phyloP scores from a whole-genome alignment of 2,888 invertebrate genomes.

The Leptarthrus brevirostris region DNA sequence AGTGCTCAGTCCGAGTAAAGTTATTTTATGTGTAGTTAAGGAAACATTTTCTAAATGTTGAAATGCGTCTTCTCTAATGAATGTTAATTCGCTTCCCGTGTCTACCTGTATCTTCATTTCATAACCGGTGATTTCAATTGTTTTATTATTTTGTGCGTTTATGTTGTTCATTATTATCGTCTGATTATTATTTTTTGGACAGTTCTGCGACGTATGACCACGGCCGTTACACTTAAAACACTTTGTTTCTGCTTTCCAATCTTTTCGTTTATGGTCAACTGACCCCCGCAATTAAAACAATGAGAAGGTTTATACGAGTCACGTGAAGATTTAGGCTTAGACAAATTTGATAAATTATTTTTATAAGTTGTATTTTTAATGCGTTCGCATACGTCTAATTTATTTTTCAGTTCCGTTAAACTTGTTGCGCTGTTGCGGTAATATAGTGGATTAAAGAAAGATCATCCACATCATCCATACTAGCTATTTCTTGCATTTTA shows the following conservation, averaged over 20 bases:
- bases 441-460: too few species aligned
- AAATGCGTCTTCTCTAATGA: not conserved
- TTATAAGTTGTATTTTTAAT: too few species aligned
- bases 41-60: not conserved
- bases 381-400: too few species aligned
- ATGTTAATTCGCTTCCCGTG: not conserved
- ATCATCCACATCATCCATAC: too few species aligned
- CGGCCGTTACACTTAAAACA: conserved; percentile 3
- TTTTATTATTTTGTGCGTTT: not conserved
- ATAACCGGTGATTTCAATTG: too few species aligned
- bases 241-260: not conserved
- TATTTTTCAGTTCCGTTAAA: too few species aligned
- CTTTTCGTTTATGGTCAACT: conserved; percentile 1
- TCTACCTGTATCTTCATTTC: too few species aligned
- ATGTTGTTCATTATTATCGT: not conserved
- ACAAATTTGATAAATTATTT: too few species aligned
- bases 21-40: not conserved
- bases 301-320: not conserved
- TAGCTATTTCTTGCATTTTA: too few species aligned
- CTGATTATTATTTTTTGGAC: not conserved
- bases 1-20: too few species aligned
- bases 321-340: too few species aligned
- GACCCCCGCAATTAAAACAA: conserved; percentile 7
- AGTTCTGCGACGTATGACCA: not conserved
- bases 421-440: too few species aligned